Evolutionary conservation across 1,140 invertebrate genomes (phyloP), one percentile per base, ranked within the genome.

Genomic region (Nasonia giraulti): DNA sequence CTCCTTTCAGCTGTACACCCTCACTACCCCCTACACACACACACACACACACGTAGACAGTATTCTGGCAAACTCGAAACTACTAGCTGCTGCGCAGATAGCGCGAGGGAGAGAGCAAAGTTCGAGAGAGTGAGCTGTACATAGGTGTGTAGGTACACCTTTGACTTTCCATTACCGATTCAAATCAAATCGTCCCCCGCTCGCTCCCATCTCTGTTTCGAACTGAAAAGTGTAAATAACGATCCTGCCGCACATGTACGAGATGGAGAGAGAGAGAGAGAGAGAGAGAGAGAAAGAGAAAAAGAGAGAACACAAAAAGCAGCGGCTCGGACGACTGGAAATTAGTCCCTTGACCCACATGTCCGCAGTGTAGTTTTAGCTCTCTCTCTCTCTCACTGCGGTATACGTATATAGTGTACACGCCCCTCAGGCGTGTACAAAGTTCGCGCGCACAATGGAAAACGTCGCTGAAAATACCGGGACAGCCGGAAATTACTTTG

Each of bases 161-260:
- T 23, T 27, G 74, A 23, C 40, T 76, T 76, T 76, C 44, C 74
- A 76, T 76, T 76, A 50, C 73, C 37, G 73, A 75, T 75, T 40
- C 73, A 71, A 71, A 71, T 71, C 31, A n/a, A 62, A 62, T 62
- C 20, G 55, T 62, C 55, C 5, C 4, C 6, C 55, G 6, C 69
- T n/a, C 62, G 20, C 2, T 69, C 12, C 23, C 66, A 69, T 37
- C 76, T 55, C 2, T 0, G 17, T 47, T 47, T 0, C 14, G 11
- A 11, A 50, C 11, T 17, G 10, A 62, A 62, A 62, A 62, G 40
- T 44, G 10, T 2, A 62, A 62, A 62, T 50, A 50, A 14, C 47
- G 47, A 4, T 17, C 2, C 12, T 14, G 11, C 14, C 4, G 12
- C 12, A 5, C 47, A 14, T 50, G 47, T 3, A 62, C 47, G 47